Conservation (phyloP, 2,113 vertebrate genomes). For the Callithrix jacchus region DNA sequence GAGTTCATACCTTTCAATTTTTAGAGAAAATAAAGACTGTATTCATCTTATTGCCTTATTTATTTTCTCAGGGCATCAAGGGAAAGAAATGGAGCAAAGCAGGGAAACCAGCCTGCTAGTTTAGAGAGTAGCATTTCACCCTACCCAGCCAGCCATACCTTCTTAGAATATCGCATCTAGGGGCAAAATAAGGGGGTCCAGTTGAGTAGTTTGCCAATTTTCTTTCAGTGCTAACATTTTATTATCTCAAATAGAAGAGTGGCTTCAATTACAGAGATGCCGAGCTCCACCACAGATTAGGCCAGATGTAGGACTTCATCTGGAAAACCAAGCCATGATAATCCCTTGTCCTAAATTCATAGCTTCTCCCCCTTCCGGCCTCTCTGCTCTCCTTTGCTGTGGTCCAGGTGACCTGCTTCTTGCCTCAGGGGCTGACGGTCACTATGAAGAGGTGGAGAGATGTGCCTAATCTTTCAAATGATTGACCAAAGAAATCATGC, state of each 20-base stretch:
- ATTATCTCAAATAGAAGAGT: background rate
- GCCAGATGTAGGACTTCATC: background rate
- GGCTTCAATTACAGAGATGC: background rate
- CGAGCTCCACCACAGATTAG: background rate
- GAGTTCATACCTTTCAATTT: background rate
- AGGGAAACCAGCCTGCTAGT: background rate
- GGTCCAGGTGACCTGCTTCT: background rate
- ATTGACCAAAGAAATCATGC: background rate
- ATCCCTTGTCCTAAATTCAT: background rate
- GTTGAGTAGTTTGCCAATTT: background rate
- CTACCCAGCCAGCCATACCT: background rate
- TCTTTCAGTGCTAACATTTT: background rate
- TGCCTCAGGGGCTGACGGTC: background rate
- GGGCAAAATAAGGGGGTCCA: background rate
- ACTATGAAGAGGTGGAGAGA: background rate
- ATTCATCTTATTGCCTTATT: slow-evolving; percentile 12
- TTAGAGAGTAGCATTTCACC: background rate
- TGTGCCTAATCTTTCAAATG: background rate
- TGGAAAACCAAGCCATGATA: background rate
- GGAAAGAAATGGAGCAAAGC: background rate
- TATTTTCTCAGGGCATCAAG: slow-evolving; percentile 3
- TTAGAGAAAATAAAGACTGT: slow-evolving; percentile 60
- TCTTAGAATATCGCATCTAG: background rate
- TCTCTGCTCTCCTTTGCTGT: background rate
- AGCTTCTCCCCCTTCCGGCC: background rate